A percentile compares a stretch with the other conserved stretches of the same genome.
These are phyloP conservation scores for Biston betularia DNA, from an alignment of 2,888 invertebrate species.

Conservation along the genomic window DNA sequence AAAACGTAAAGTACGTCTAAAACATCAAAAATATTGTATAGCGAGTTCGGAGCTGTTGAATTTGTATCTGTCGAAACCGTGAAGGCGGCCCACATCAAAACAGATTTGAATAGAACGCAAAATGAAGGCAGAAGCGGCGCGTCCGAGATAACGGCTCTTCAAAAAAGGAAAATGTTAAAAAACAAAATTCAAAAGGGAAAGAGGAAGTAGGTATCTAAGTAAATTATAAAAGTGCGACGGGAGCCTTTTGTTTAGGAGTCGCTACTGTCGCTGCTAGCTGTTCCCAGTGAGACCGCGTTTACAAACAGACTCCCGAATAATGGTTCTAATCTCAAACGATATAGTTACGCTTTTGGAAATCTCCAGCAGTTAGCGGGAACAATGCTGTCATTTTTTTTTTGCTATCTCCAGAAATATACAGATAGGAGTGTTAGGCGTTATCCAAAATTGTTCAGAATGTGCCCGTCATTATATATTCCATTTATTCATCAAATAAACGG, in stretches of 20 bases:
- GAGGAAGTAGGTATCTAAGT: conserved; percentile 70
- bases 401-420: conserved; percentile 35
- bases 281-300: conserved; percentile 59
- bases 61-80: conserved; percentile 59
- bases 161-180: conserved; percentile 73
- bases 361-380: conserved; percentile 49
- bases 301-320: conserved; percentile 59
- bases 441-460: conserved; percentile 13
- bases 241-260: conserved; percentile 71
- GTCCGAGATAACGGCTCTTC: conserved; percentile 74
- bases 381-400: conserved; percentile 46
- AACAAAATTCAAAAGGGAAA: conserved; percentile 76
- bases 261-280: conserved; percentile 61
- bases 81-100: conserved; percentile 64
- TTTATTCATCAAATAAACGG: conserved; percentile 33
- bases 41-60: conserved; percentile 36
- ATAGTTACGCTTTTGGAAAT: conserved; percentile 52
- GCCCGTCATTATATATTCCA: conserved; percentile 29
- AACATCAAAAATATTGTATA: conserved; percentile 29
- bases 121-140: conserved; percentile 66
- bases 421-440: not conserved
- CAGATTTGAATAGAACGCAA: conserved; percentile 69
- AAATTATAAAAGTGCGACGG: conserved; percentile 77
- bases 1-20: not conserved
- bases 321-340: conserved; percentile 54